Evolutionary conservation across 1,140 invertebrate species (phyloP), one percentile per base, ranked within the genome.

Genomic region (Orius laevigatus): DNA sequence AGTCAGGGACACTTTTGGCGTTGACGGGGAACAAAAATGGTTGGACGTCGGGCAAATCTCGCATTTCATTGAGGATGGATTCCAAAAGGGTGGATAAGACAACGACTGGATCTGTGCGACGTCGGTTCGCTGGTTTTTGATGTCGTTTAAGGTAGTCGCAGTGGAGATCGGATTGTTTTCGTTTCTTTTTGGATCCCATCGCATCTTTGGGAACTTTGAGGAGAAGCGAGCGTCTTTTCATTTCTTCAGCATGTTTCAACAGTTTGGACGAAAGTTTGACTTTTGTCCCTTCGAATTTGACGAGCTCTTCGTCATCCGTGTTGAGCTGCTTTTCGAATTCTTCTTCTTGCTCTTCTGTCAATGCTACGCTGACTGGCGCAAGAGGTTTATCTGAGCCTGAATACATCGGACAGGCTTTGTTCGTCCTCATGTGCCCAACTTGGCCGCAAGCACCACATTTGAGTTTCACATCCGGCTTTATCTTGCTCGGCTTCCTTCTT

Each of bases 371-470:
- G n/a, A 80, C 70, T 1, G 79, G 70, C n/a, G 73, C 67, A 31
- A 48, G 31, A 20, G 73, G 62, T 33, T 64, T 69, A 54, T 66
- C 75, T 50, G 67, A 68, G 19, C 64, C 65, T 53, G 76, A 78
- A 63, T 95, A 97, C 35, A 92, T 63, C 0, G 93, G 93, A 67
- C 94, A 97, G 1, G 91, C 85, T 63, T 94, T 94, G 63, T 98
- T 98, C 1, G 94, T 98, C 41, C 91, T 66, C 81, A 84, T 83
- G 58, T 84, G 81, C 36, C 81, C 80, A 38, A 75, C 70, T 35
- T 89, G 84, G 3, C 93, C 93, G 68, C 95, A 98, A 11, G 94
- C 93, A 12, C 94, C 92, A 66, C 95, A 99, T 69, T 75, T 78
- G 14, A 98, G 70, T 68, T 92, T 91, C 2, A 92, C 69, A 65